phyloP scores from a whole-genome alignment of 2,888 invertebrate genomes.

The Petrophora chlorosata region DNA sequence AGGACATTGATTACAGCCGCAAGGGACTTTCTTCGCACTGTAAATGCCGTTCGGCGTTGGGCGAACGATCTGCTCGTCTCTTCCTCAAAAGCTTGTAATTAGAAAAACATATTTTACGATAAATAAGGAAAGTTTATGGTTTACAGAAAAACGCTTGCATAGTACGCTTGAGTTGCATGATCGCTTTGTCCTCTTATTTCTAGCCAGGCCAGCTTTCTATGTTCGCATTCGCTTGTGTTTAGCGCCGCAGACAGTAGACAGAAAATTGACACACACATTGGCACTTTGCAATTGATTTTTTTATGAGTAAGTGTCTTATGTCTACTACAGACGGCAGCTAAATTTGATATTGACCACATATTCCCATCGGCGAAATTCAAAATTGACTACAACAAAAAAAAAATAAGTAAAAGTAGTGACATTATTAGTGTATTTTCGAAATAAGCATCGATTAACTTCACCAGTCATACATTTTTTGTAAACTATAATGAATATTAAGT shows the following conservation, averaged over 20 bases:
- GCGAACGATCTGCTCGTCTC: no score
- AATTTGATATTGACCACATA: slow-evolving; percentile 61
- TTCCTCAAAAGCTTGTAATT: no score
- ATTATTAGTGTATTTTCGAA: no score
- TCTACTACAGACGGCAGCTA: slow-evolving; percentile 21
- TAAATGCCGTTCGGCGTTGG: no score
- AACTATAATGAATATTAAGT: no score
- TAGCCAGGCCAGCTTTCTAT: slow-evolving; percentile 47
- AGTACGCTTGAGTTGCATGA: slow-evolving; percentile 33
- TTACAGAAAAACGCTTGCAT: slow-evolving; percentile 36
- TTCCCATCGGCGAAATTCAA: slow-evolving; percentile 60
- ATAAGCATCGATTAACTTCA: slow-evolving; percentile 5
- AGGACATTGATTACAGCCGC: slow-evolving; percentile 29
- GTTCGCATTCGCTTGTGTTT: slow-evolving; percentile 39
- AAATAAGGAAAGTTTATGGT: neutral
- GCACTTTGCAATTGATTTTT: slow-evolving; percentile 7
- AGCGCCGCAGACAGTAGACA: slow-evolving; percentile 36
- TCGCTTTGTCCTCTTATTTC: slow-evolving; percentile 37
- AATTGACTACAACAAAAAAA: slow-evolving; percentile 19
- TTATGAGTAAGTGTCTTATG: slow-evolving; percentile 6
- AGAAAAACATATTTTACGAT: neutral
- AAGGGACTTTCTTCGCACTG: no score
- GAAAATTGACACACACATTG: slow-evolving; percentile 35
- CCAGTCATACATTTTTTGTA: no score
- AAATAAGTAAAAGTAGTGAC: no score